A percentile compares a stretch with the other conserved stretches of the same genome.
Evolutionary conservation across 2,113 vertebrate species (phyloP).

Genomic region (Perca schrenkii): DNA sequence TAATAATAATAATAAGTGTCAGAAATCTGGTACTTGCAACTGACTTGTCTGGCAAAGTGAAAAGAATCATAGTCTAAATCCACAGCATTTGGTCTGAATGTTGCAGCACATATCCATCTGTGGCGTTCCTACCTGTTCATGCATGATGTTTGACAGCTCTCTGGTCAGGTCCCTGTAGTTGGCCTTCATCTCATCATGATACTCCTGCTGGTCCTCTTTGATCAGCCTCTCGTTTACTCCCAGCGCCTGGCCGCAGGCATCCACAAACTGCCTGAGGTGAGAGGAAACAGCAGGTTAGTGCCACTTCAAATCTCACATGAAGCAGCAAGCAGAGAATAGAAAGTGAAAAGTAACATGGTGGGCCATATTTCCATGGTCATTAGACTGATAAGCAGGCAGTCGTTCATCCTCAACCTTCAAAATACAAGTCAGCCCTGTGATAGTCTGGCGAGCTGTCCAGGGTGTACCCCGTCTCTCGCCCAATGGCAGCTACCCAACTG

Average conservation of each 20-base stretch:
- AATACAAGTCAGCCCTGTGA: too few species aligned
- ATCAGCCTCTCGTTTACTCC: slow-evolving; percentile 94
- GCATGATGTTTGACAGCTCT: slow-evolving; percentile 97
- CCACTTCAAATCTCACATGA: neutral
- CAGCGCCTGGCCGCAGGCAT: slow-evolving; percentile 94
- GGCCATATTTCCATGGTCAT: neutral
- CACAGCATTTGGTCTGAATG: neutral
- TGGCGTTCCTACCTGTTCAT: slow-evolving; percentile 87
- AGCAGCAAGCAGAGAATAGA: too few species aligned
- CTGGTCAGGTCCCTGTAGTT: slow-evolving; percentile 95
- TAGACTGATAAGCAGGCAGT: neutral
- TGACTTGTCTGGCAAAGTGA: too few species aligned
- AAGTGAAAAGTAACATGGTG: neutral
- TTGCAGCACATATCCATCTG: neutral
- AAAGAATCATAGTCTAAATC: neutral
- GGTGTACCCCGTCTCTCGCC: too few species aligned
- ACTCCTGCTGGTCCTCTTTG: slow-evolving; percentile 98
- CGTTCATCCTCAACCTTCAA: neutral
- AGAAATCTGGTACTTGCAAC: neutral
- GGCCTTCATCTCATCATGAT: slow-evolving; percentile 98
- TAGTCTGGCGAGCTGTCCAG: too few species aligned
- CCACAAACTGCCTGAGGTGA: slow-evolving; percentile 93
- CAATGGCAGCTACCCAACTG: neutral
- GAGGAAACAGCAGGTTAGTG: neutral
- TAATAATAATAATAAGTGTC: neutral